phyloP scores from a whole-genome alignment of 2,113 vertebrate species.

The Mugil cephalus region DNA sequence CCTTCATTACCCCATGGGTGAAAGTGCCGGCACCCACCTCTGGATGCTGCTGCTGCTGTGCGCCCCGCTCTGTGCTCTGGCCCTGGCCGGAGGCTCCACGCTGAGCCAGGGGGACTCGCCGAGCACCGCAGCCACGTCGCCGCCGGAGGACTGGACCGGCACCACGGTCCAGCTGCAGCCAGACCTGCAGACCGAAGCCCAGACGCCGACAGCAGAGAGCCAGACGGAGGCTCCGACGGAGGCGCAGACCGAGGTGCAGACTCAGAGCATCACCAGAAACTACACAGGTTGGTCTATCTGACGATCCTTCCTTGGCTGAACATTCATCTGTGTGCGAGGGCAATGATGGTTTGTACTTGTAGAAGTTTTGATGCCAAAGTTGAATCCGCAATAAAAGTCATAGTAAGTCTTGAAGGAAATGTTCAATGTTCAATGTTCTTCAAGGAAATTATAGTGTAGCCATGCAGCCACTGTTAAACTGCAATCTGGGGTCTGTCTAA shows the following conservation, averaged over 20 bases:
- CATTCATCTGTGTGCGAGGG: neutral
- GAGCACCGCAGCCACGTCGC: neutral
- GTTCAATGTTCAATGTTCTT: too few relatives aligned
- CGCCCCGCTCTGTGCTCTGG: constrained; percentile 40
- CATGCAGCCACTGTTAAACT: too few relatives aligned
- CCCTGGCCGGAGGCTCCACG: constrained; percentile 47
- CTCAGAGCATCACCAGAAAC: constrained; percentile 67
- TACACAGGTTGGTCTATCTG: constrained; percentile 75
- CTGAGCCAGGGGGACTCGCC: constrained; percentile 27
- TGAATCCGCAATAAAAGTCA: too few relatives aligned
- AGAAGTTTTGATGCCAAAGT: neutral
- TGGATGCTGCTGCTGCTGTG: constrained; percentile 65
- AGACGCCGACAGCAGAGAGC: constrained; percentile 16
- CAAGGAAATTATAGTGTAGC: too few relatives aligned
- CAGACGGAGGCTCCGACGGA: constrained; percentile 33
- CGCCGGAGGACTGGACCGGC: constrained; percentile 48
- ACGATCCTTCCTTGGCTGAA: neutral
- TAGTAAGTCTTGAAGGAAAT: too few relatives aligned
- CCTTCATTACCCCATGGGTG: neutral
- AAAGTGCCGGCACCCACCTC: constrained; percentile 2
- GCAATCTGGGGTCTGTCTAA: too few relatives aligned
- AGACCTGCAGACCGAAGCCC: constrained; percentile 70
- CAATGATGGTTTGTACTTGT: neutral
- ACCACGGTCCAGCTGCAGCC: constrained; percentile 58
- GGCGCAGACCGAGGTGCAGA: constrained; percentile 28